phyloP scores from a whole-genome alignment of 2,888 invertebrate genomes.

The Cylloceria caligata region DNA sequence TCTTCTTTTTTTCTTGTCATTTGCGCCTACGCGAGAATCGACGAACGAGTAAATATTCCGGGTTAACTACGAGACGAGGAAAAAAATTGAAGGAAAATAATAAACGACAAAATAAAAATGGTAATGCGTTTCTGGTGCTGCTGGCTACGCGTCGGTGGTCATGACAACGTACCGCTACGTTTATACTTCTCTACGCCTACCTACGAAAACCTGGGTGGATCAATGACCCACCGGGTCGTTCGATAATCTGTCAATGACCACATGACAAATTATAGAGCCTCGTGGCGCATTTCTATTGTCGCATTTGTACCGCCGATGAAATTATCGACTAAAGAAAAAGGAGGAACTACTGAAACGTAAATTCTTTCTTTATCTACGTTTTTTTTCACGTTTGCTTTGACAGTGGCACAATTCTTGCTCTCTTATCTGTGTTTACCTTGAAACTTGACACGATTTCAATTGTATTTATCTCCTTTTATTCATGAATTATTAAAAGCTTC shows the following conservation, averaged over 20 bases:
- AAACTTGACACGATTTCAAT: neutral
- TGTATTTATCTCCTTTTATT: neutral
- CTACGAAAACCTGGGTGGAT: neutral
- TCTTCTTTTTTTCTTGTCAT: neutral
- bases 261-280: neutral
- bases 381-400: neutral
- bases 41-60: slow-evolving; percentile 15
- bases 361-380: neutral
- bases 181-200: neutral
- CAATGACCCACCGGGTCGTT: slow-evolving; percentile 25
- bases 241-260: slow-evolving; percentile 35
- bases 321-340: neutral
- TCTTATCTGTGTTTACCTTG: neutral
- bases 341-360: neutral
- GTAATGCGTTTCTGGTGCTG: neutral
- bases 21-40: slow-evolving; percentile 24
- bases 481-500: neutral
- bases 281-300: no score
- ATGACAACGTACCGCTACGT: neutral
- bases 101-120: neutral
- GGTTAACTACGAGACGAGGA: neutral
- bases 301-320: neutral
- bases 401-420: neutral
- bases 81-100: neutral
- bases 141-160: neutral